phyloP scores from a whole-genome alignment of 53 echinoderm and acorn worm species.

The Echinarachnius parma region DNA sequence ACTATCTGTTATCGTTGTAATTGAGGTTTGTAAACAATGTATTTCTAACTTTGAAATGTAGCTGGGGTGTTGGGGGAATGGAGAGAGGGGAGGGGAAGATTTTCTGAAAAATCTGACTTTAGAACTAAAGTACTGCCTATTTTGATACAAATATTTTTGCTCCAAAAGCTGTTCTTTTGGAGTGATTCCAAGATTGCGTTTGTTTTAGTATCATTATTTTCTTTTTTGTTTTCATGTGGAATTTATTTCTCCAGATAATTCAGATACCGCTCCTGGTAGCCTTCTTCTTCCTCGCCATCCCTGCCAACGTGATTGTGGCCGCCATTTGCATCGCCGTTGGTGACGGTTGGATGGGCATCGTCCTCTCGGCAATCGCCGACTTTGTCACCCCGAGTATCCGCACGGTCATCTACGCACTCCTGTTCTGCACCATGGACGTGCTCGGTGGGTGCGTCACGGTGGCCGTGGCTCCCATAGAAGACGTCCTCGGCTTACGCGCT shows the following conservation, averaged over 20 bases:
- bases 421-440: constrained; percentile 32
- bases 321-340: neutral
- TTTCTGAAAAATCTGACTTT: too few species aligned
- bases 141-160: too few species aligned
- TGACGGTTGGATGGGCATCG: constrained; percentile 42
- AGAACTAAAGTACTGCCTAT: too few species aligned
- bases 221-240: too few species aligned
- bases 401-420: constrained; percentile 22
- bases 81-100: too few species aligned
- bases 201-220: too few species aligned
- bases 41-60: neutral
- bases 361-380: constrained; percentile 28
- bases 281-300: constrained; percentile 19
- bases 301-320: constrained; percentile 8
- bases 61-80: neutral
- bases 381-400: constrained; percentile 1
- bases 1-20: constrained; percentile 11
- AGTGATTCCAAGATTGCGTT: too few species aligned
- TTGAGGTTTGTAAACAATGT: constrained; percentile 14
- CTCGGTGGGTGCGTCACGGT: constrained; percentile 39
- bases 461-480: constrained; percentile 19
- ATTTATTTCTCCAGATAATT: constrained; percentile 2
- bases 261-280: constrained; percentile 20
- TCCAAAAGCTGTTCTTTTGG: too few species aligned
- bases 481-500: neutral